These are phyloP conservation scores for Protonibea diacanthus DNA, from an alignment of 2,797 vertebrate genomes.

Conservation along the genomic window DNA sequence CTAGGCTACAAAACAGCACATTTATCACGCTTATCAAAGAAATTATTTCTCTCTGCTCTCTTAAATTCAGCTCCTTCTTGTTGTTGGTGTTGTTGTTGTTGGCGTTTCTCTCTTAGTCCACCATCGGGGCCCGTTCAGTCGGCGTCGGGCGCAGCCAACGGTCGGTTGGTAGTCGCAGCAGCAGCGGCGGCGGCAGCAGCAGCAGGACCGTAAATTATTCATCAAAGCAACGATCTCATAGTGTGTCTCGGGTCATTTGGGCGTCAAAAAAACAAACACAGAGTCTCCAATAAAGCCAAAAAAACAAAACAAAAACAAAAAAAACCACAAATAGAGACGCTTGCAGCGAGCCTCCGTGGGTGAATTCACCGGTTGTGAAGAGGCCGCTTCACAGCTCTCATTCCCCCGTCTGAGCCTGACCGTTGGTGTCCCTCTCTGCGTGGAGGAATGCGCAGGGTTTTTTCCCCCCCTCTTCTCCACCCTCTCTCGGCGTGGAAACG, in stretches of 20 bases:
- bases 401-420: constrained; percentile 13
- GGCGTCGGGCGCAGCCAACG: constrained; percentile 66
- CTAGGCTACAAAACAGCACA: constrained; percentile 44
- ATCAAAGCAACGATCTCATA: constrained; percentile 70
- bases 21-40: not conserved
- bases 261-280: constrained; percentile 24
- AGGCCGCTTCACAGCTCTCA: constrained; percentile 62
- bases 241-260: constrained; percentile 29
- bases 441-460: constrained; percentile 76
- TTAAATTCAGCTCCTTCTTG: constrained; percentile 6
- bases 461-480: not conserved
- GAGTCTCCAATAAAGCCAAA: not conserved
- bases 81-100: constrained; percentile 25
- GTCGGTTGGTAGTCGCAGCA: constrained; percentile 55
- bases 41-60: not conserved
- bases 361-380: constrained; percentile 46
- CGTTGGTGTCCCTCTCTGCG: constrained; percentile 47
- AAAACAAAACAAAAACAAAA: too few relatives aligned
- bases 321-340: not conserved
- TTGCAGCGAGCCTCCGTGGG: not conserved
- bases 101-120: constrained; percentile 62
- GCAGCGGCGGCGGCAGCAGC: constrained; percentile 57
- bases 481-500: constrained; percentile 23
- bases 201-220: constrained; percentile 76
- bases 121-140: constrained; percentile 65